Evolutionary conservation across 2,797 vertebrate species (phyloP).

Genomic region (Pseudochirops corinnae): DNA sequence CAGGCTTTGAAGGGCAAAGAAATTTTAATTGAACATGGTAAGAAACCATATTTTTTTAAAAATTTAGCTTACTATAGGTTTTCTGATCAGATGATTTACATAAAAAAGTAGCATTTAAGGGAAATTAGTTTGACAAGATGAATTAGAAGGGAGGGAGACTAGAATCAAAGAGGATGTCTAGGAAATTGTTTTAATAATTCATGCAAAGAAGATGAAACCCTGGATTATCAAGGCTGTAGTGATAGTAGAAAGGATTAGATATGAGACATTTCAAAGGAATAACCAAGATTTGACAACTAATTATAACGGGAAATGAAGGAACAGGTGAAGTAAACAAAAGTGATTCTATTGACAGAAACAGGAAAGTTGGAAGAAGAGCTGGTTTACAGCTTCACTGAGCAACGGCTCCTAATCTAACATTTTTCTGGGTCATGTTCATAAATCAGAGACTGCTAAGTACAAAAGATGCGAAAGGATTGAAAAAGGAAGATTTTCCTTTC

Average conservation of each 20-base stretch:
- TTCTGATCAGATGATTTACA: neutral
- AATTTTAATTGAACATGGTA: neutral
- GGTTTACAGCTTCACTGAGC: conserved; percentile 11
- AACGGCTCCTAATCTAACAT: conserved; percentile 45
- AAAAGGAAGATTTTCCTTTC: neutral
- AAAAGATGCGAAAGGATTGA: conserved; percentile 27
- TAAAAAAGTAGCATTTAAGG: neutral
- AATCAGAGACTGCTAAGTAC: conserved; percentile 39
- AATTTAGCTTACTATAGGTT: neutral
- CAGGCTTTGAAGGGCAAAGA: neutral
- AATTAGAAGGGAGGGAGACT: neutral
- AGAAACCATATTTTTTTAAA: neutral
- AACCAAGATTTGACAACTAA: neutral
- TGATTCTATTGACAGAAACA: conserved; percentile 37
- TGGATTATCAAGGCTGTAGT: neutral
- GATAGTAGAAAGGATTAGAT: neutral
- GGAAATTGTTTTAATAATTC: neutral
- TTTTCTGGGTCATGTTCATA: conserved; percentile 3
- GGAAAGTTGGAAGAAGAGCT: conserved; percentile 36
- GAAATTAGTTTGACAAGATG: neutral
- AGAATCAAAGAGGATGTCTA: neutral
- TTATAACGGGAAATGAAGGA: neutral
- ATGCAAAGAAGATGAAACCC: neutral
- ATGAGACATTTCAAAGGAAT: neutral
- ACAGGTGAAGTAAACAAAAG: conserved; percentile 12